A percentile compares a stretch with the other conserved stretches of the same genome.
phyloP scores from a whole-genome alignment of 2,113 vertebrate species.

The Rhizomys pruinosus region DNA sequence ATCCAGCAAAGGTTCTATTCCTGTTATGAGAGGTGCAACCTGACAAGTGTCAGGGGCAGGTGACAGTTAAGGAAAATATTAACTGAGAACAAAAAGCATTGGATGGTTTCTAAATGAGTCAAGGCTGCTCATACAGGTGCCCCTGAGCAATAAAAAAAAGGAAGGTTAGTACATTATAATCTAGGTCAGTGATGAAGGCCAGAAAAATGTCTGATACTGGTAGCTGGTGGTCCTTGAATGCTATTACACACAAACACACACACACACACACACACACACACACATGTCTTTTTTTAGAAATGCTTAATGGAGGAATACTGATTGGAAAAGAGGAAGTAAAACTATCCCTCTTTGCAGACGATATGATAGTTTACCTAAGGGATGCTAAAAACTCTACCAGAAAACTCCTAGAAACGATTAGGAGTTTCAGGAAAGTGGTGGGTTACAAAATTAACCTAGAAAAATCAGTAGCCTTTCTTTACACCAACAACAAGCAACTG shows the following conservation, averaged over 20 bases:
- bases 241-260: constrained; percentile 48
- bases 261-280: constrained; percentile 33
- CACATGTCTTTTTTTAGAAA: constrained; percentile 64
- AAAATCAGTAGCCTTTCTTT: too few relatives aligned
- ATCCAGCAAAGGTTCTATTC: constrained; percentile 48
- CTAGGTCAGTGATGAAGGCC: constrained; percentile 71
- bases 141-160: constrained; percentile 73
- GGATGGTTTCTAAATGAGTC: constrained; percentile 73
- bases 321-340: too few relatives aligned
- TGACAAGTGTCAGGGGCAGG: constrained; percentile 72
- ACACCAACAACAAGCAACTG: too few relatives aligned
- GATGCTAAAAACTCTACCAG: too few relatives aligned
- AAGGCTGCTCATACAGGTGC: constrained; percentile 64
- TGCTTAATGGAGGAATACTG: too few relatives aligned
- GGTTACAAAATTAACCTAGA: too few relatives aligned
- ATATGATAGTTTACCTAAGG: too few relatives aligned
- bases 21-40: constrained; percentile 50
- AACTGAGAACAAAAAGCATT: constrained; percentile 73
- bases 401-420: too few relatives aligned
- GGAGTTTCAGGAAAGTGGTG: too few relatives aligned
- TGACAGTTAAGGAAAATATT: constrained; percentile 77
- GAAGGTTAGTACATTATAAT: constrained; percentile 66
- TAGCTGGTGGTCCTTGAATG: constrained; percentile 73
- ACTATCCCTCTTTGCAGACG: too few relatives aligned
- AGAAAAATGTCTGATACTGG: constrained; percentile 69